Percentiles rank a stretch among this genome's conserved stretches.
These are phyloP conservation scores for Xanthostigma xanthostigma DNA, from an alignment of 2,888 invertebrate species.

Conservation along the genomic window DNA sequence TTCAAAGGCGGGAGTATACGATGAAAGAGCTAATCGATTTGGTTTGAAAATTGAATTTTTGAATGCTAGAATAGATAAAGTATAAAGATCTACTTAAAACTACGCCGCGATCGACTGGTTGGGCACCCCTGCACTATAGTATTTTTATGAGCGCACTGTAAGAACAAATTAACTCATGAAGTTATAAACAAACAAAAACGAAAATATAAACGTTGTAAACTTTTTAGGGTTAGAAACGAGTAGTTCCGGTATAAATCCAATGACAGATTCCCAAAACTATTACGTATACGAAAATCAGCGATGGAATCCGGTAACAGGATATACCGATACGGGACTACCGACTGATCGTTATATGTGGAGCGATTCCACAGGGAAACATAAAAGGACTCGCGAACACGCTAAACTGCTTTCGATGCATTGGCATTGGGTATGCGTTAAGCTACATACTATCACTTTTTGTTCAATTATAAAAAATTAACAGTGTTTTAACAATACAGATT, in stretches of 20 bases:
- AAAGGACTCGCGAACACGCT: constrained; percentile 71
- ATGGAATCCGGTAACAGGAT: constrained; percentile 86
- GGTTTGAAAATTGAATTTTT: no score
- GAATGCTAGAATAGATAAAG: no score
- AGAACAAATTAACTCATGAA: neutral
- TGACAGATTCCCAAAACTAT: constrained; percentile 75
- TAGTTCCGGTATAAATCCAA: constrained; percentile 48
- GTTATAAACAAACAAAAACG: neutral
- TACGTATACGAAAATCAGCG: constrained; percentile 88
- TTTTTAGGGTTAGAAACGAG: constrained; percentile 33
- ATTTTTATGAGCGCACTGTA: no score
- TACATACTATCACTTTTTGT: neutral
- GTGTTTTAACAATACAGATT: constrained; percentile 29
- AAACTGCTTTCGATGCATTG: constrained; percentile 74
- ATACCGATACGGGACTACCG: constrained; percentile 70
- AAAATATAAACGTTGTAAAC: neutral
- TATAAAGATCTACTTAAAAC: no score
- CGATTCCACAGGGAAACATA: constrained; percentile 69
- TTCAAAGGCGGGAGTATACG: no score
- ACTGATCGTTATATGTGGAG: constrained; percentile 88
- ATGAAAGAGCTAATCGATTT: no score
- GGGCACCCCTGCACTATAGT: no score
- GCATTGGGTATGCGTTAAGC: constrained; percentile 57
- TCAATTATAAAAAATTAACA: constrained; percentile 1
- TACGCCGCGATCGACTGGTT: no score